A percentile compares a stretch with the other conserved stretches of the same genome.
phyloP scores from a whole-genome alignment of 2,888 invertebrate genomes.

The Hemithea aestivaria region DNA sequence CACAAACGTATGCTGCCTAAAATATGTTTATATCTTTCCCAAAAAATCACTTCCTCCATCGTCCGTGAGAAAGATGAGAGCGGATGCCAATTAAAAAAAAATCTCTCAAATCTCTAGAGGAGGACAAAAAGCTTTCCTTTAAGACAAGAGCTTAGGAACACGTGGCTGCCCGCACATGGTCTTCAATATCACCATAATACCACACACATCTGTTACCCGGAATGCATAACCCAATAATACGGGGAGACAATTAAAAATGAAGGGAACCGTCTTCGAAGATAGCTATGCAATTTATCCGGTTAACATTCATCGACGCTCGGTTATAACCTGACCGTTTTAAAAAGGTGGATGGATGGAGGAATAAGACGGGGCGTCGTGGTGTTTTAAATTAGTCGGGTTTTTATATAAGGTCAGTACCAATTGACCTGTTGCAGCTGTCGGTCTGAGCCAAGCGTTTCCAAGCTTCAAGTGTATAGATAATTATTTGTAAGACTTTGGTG shows the following conservation, averaged over 20 bases:
- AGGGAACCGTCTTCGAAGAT: no score
- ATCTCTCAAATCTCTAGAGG: slow-evolving; percentile 11
- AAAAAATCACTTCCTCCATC: slow-evolving; percentile 2
- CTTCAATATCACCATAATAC: slow-evolving; percentile 29
- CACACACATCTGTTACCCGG: slow-evolving; percentile 46
- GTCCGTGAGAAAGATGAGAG: slow-evolving; percentile 13
- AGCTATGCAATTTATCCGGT: not conserved
- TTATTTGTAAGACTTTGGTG: no score
- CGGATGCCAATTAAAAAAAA: slow-evolving; percentile 7
- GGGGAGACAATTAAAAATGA: no score
- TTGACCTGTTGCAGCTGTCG: slow-evolving; percentile 71
- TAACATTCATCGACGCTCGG: slow-evolving; percentile 37
- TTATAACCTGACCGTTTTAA: slow-evolving; percentile 35
- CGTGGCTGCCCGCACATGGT: slow-evolving; percentile 70
- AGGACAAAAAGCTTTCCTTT: slow-evolving; percentile 33
- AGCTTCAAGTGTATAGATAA: slow-evolving; percentile 27
- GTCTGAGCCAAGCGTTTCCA: slow-evolving; percentile 50
- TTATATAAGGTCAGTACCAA: slow-evolving; percentile 66
- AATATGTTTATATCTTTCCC: no score
- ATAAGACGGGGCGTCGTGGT: slow-evolving; percentile 17
- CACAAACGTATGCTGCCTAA: no score
- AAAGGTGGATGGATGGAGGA: slow-evolving; percentile 25
- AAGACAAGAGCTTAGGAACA: slow-evolving; percentile 33
- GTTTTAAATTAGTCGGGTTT: slow-evolving; percentile 48
- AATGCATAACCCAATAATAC: slow-evolving; percentile 10